phyloP scores from a whole-genome alignment of 23 tunicate species.

The Trididemnum clinides region DNA sequence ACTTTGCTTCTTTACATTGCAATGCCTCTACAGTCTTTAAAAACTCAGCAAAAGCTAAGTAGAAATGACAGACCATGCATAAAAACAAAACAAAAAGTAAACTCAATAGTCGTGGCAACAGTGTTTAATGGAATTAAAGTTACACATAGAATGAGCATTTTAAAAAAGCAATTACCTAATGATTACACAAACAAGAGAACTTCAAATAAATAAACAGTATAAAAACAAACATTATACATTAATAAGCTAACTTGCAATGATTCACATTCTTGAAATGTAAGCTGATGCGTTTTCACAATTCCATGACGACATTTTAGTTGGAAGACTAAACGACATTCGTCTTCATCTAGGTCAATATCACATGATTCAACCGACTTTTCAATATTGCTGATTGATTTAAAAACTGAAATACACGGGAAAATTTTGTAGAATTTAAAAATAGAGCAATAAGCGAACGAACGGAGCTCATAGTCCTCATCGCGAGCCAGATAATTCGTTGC shows the following conservation, averaged over 20 bases:
- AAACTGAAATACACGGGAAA: constrained; percentile 83
- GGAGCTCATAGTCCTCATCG: too few species aligned
- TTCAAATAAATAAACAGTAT: too few species aligned
- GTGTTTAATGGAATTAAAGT: not conserved
- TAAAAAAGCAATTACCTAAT: not conserved
- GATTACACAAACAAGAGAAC: not conserved
- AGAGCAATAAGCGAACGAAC: too few species aligned
- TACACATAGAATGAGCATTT: not conserved
- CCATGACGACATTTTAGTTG: constrained; percentile 81
- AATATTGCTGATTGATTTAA: constrained; percentile 75
- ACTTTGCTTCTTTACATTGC: too few species aligned
- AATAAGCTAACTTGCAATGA: constrained; percentile 49
- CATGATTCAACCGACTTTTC: constrained; percentile 90
- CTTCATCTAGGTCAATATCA: constrained; percentile 57
- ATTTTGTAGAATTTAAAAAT: too few species aligned
- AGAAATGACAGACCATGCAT: too few species aligned
- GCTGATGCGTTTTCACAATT: constrained; percentile 77
- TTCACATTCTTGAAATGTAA: constrained; percentile 92
- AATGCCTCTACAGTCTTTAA: too few species aligned
- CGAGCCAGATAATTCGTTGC: too few species aligned
- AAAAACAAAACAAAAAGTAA: too few species aligned
- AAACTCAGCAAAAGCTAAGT: too few species aligned
- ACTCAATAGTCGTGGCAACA: too few species aligned
- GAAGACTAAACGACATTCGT: constrained; percentile 61
- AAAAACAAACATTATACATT: not conserved